Evolutionary conservation across 2,888 invertebrate species (phyloP), one percentile per base, ranked within the genome.

Genomic region (Macropis europaea): DNA sequence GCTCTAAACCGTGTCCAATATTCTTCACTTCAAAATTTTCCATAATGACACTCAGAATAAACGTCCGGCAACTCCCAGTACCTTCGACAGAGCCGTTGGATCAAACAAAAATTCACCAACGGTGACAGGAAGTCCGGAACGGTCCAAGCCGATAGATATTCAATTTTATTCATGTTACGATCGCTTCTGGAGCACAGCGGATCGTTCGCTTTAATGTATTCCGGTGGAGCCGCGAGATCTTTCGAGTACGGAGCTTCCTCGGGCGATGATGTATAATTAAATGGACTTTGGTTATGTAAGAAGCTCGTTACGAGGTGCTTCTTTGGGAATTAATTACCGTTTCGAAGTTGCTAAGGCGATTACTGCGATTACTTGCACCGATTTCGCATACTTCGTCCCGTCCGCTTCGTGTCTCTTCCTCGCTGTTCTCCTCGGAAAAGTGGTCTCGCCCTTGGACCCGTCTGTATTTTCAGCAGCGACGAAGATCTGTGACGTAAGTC

Each of bases 251-350:
- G 19, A 6, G 17, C 38, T 17, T 24, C 26, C 13, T 17, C 19
- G 3, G 22, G 17, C 52, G 45, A 52, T 34, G 56, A 60, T 45
- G 71, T 62, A 57, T 72, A 70, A 70, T 72, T 70, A 59, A 56
- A 66, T 28, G 60, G 43, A 60, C 43, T 36, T 56, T 36, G 19
- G 45, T 50, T 62, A 57, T 22, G 47, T 62, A 72, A 70, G 62
- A 38, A 70, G 52, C 70, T 71, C 64, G 36, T 73, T 71, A 72
- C 72, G 22, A 28, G 24, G 22, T 38, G 22, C 36, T 64, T 59
- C 64, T 72, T 71, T 48, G 40, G 24, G 50, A 71, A 73, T 73
- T 72, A 71, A 64, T 73, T 73, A 64, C 38, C 59, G 38, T 38
- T 32, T 24, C 34, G 38, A 72, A 72, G 52, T 72, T 70, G 11